Base-by-base conservation (phyloP, 2,888 invertebrate genomes). In the Scaptodrosophila latifasciaeformis region DNA sequence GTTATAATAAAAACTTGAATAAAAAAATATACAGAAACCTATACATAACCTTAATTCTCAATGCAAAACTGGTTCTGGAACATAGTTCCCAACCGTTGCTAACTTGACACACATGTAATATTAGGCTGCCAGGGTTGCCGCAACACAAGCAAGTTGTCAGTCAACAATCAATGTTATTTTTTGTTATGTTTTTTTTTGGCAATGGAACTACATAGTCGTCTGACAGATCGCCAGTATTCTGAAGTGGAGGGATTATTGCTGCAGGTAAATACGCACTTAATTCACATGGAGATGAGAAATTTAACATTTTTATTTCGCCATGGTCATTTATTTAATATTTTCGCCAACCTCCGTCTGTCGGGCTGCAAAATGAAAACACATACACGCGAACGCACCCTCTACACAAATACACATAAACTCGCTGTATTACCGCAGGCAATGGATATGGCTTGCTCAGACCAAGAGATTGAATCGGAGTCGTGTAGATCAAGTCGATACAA, bases 151-250 rank as follows among this genome's bases (percentile, higher is more conserved):
- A n/a, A n/a, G n/a, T n/a, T n/a, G n/a, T n/a, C n/a, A n/a, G n/a
- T n/a, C n/a, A n/a, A n/a, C n/a, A n/a, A 24, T 24, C 24, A 7
- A 7, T 3, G 7, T 5, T 24, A 7, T 35, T 64, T 72, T 57
- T 57, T 61, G 57, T 71, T 55, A 59, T 61, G 49, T 39, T 61
- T 59, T 45, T 57, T 59, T 53, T 44, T 58, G 58, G 49, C 37
- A 55, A 77, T 77, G 72, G 70, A 70, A 67, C 70, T 70, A 12
- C 79, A 54, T 42, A 53, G 78, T 59, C 75, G 78, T 70, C 74
- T 74, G 55, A 79, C 72, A 54, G 75, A 74, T 66, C 76, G 79
- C 58, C 76, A 78, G 31, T 78, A 74, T 42, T 76, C 79, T 27
- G 76, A 78, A 49, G 72, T 71, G 27, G 78, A 75, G 51, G 72